Base-by-base conservation (phyloP, 2,113 vertebrate species). In the Oryzias curvinotus region DNA sequence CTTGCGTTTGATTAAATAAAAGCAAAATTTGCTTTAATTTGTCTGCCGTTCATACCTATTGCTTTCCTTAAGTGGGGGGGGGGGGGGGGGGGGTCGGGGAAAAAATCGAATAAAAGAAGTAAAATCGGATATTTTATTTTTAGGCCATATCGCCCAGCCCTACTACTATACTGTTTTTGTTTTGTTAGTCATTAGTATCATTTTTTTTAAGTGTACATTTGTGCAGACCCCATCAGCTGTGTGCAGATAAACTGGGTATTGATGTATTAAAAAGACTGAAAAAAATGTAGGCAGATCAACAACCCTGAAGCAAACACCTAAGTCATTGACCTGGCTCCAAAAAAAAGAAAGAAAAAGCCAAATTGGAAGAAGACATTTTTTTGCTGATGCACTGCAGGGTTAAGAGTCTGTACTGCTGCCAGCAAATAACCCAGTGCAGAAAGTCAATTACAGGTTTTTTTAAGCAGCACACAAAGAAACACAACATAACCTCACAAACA, bases 351-450 rank as follows among this genome's bases (percentile, higher is more conserved):
- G 25, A 36, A 36, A 36, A 36, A 36, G 52, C 65, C 50, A 61
- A 57, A 70, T 47, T 56, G 62, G 28, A 48, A n/a, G 30, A 25
- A 54, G 16, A 54, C 36, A 51, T 30, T 63, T 36, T 36, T 66
- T 36, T 73, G 78, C 77, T 79, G 76, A 73, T 54, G 62, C 52
- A 50, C 28, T 5, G 49, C 36, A 36, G 36, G 8, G 36, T 10
- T 36, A 52, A 14, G 14, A 66, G 52, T 41, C 36, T 54, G 17
- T 36, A 41, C 52, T 12, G 25, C 2, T 25, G 64, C 57, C 18
- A 47, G 28, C 48, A 71, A 82, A 75, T 75, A 68, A 60, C 46
- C 55, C 71, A 23, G 50, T 56, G 63, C 14, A 49, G 41, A 47
- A 65, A 80, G 23, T 13, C 54, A 68, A 64, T 66, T 55, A 69